A percentile compares a stretch with the other conserved stretches of the same genome.
These are phyloP conservation scores for Tachysurus vachellii DNA, from an alignment of 2,113 vertebrate genomes.

Conservation along the genomic window DNA sequence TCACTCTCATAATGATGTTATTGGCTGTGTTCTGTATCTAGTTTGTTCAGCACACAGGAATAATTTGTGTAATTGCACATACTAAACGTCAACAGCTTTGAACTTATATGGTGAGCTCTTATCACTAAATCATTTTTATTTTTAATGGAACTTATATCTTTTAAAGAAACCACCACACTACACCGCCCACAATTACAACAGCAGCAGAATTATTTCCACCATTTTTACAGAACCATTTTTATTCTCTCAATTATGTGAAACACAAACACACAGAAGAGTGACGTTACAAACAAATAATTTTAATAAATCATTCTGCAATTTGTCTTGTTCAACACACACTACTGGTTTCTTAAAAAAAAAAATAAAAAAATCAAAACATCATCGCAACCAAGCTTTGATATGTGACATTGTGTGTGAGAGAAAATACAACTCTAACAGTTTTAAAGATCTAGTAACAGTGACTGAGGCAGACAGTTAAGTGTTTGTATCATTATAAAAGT, in stretches of 20 bases:
- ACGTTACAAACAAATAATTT: constrained; percentile 21
- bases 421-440: neutral
- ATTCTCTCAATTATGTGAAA: neutral
- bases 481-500: constrained; percentile 27
- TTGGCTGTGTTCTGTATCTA: neutral
- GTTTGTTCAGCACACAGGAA: neutral
- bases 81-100: neutral
- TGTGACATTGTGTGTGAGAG: neutral
- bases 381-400: neutral
- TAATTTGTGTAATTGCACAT: neutral
- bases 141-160: neutral
- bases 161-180: neutral
- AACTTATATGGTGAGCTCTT: neutral
- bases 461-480: neutral
- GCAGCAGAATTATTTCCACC: neutral
- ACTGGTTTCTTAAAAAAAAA: neutral
- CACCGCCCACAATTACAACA: neutral
- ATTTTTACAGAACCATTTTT: neutral
- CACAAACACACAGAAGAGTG: neutral
- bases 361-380: neutral
- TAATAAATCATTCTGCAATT: constrained; percentile 7
- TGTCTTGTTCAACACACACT: neutral
- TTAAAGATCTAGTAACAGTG: constrained; percentile 15
- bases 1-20: neutral
- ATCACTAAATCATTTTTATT: neutral